A percentile compares a stretch with the other conserved stretches of the same genome.
Evolutionary conservation across 1,140 invertebrate genomes (phyloP).

Genomic region (Chymomyza costata): DNA sequence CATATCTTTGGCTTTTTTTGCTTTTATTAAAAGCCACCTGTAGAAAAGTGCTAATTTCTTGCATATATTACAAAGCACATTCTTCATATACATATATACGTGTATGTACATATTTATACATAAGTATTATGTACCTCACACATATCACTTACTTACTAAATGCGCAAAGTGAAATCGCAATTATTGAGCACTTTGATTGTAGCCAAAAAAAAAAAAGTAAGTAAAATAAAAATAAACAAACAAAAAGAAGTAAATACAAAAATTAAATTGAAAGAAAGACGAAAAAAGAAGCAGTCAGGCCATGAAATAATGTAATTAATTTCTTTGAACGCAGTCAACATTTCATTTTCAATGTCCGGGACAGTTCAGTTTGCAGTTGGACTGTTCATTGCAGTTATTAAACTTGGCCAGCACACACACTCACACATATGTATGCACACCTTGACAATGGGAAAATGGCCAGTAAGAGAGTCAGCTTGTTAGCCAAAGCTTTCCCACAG

Average conservation of each 20-base stretch:
- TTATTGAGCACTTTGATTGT: constrained; percentile 22
- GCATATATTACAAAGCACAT: no score
- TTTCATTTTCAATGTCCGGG: constrained; percentile 71
- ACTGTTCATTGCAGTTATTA: constrained; percentile 14
- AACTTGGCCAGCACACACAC: constrained; percentile 18
- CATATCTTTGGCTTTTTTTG: no score
- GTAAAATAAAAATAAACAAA: constrained; percentile 12
- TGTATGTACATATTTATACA: no score
- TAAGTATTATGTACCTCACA: constrained; percentile 16
- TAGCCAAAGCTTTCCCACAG: constrained; percentile 59
- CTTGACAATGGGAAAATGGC: constrained; percentile 64
- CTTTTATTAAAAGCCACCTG: no score
- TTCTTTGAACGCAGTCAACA: no score
- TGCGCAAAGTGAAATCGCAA: constrained; percentile 57
- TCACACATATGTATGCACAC: no score
- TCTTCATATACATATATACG: no score
- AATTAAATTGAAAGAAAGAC: constrained; percentile 7
- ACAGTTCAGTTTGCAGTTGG: constrained; percentile 42
- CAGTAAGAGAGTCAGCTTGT: constrained; percentile 39
- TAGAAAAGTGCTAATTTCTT: constrained; percentile 57
- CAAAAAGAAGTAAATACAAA: not conserved
- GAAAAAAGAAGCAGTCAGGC: no score
- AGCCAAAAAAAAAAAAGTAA: constrained; percentile 18
- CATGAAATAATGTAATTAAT: constrained; percentile 61
- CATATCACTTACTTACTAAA: constrained; percentile 14